Evolutionary conservation across 2,113 vertebrate genomes (phyloP).

Genomic region (Aleadryas rufinucha): DNA sequence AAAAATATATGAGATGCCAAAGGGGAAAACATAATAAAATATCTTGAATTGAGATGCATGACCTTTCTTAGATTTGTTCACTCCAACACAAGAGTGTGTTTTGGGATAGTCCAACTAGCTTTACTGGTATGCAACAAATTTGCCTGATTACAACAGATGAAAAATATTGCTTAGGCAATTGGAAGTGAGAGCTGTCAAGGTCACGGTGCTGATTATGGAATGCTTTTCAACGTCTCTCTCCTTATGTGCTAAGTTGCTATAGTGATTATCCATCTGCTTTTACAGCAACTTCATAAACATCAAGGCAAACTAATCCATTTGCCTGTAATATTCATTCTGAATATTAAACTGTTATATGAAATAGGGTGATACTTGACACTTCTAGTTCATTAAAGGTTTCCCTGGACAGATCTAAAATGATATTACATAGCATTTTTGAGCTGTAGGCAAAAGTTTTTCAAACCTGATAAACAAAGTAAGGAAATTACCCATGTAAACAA

Average conservation of each 20-base stretch:
- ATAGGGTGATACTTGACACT: not conserved
- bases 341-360: constrained; percentile 39
- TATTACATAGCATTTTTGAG: not conserved
- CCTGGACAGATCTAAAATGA: not conserved
- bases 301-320: constrained; percentile 45
- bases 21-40: not conserved
- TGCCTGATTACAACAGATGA: constrained; percentile 22
- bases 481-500: not conserved
- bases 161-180: constrained; percentile 27
- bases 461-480: not conserved
- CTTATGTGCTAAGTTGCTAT: constrained; percentile 46
- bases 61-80: not conserved
- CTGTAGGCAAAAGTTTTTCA: not conserved
- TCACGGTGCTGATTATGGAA: constrained; percentile 29
- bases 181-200: constrained; percentile 30
- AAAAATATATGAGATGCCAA: not conserved
- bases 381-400: constrained; percentile 17
- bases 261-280: constrained; percentile 63
- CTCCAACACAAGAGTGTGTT: not conserved
- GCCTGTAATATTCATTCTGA: constrained; percentile 28
- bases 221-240: constrained; percentile 33
- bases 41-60: not conserved
- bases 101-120: not conserved
- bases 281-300: constrained; percentile 46
- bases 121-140: constrained; percentile 1